Evolutionary conservation across 2,888 invertebrate genomes (phyloP), one percentile per base, ranked within the genome.

Genomic region (Spatulosminthurus flaviceps): DNA sequence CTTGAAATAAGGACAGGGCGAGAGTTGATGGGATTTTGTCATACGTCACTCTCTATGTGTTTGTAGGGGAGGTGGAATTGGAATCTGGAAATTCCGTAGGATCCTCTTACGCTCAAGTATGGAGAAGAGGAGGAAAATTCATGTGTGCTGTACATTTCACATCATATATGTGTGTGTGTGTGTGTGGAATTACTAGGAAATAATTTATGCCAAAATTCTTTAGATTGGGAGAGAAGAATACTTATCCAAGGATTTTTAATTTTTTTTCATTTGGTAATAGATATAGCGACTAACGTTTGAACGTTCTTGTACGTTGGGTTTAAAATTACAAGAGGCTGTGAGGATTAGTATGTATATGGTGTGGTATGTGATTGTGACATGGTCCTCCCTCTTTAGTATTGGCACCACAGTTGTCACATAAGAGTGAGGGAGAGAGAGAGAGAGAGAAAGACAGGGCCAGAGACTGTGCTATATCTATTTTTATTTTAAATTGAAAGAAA

Each of bases 401-500:
- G 24, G 74, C 64, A 75, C 2, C 51, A 51, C 51, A 51, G 51
- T 76, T 76, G 76, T 76, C 67, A 67, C 74, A 76, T 41, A 66
- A 19, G 51, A 51, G 51, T 51, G 7, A 51, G n/a, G 51, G 51
- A 51, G 51, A n/a, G 61, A 7, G n/a, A 61, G 61, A n/a, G 5
- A 24, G n/a, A 29, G 76, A 71, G 51, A 28, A 29, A 72, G 72
- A 71, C 34, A 71, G 34, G 24, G 71, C 16, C 5, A 24, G 71
- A 69, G 69, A 19, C n/a, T 51, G 19, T 9, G 21, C 21, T 51
- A 64, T 42, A 51, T 75, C 75, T 75, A 75, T 75, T 75, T 75
- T 75, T 75, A 75, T 61, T 75, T 75, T 64, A 75, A 75, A 75
- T 75, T 75, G 75, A 76, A 76, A 43, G 76, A 67, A 69, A 76